Evolutionary conservation across 2,113 vertebrate species (phyloP), one percentile per base, ranked within the genome.

Genomic region (Emberiza fucata): DNA sequence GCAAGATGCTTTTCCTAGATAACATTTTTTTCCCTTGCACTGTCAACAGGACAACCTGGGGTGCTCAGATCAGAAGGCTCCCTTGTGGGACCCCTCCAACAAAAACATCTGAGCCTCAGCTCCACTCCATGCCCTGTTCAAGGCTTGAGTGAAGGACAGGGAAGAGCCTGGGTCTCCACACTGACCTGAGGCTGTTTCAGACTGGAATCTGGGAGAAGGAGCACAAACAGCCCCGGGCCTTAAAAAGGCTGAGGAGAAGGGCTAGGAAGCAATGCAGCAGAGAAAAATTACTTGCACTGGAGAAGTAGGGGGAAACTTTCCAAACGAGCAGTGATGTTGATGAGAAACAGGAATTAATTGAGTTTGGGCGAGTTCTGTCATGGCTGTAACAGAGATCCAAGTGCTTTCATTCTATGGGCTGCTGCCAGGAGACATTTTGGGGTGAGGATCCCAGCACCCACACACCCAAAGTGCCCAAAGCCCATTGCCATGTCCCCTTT

Each of bases 401-500:
- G 22, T 1, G 4, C n/a, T 9, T 48, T 37, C 20, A 5, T 35
- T 35, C 35, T 8, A 1, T 1, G 3, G 15, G 44, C 31, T 54
- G 44, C 27, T 37, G 35, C 11, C 29, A 56, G 45, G 25, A 85
- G 51, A 9, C 1, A 1, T 22, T 33, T 66, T 53, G 39, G 18
- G 21, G 3, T 13, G 44, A 72, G 24, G 68, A 59, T 13, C 19
- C 44, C 9, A 4, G 21, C 16, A 16, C 28, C 10, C 15, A 42
- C 28, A 37, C 45, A 19, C 37, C 22, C 29, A 31, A 9, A 39
- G 25, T 59, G 48, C 27, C 47, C 23, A 10, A 37, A 57, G 12
- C 53, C 29, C 17, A 7, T 10, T 22, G 11, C 33, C 37, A 3
- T 12, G 4, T 1, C 15, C 11, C 3, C 45, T 28, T 1, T 5